Base-by-base conservation (phyloP, 1,140 invertebrate genomes). In the Sinonovacula constricta region DNA sequence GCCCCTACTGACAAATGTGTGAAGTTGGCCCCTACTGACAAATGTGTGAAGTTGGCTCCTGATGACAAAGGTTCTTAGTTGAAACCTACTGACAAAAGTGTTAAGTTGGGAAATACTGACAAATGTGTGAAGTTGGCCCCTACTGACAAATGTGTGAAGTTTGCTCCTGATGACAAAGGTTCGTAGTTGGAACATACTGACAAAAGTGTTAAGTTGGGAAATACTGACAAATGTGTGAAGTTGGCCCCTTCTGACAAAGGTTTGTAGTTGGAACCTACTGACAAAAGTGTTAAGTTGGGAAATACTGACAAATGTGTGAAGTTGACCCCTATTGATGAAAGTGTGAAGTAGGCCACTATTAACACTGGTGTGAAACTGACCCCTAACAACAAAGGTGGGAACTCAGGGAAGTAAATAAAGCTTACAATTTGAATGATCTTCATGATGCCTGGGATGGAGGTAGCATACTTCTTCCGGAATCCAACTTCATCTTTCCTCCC, bases 381-480 rank as follows among this genome's bases (percentile, higher is more conserved):
- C 45, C 10, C 10, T 12, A 49, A 49, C 10, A 12, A 49, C n/a
- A 49, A 49, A 49, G 45, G n/a, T n/a, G n/a, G n/a, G n/a, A n/a
- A n/a, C n/a, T n/a, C n/a, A n/a, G n/a, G n/a, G n/a, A n/a, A n/a
- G n/a, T n/a, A n/a, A n/a, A n/a, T n/a, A n/a, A n/a, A n/a, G 54
- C 71, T 74, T 33, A 74, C 71, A 54, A 74, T 74, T 51, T 74
- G 59, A 22, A 74, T 74, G 7, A 60, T 54, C 56, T 74, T 74
- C 24, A 74, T 15, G 24, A 60, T 60, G 26, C 71, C 71, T 51
- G 53, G 59, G 14, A 74, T 60, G 39, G 71, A 74, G 49, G 65
- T 65, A 22, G 65, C 10, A 34, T 74, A 74, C 24, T 22, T 22
- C 31, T 65, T 74, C 7, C 56, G 34, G 30, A 74, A 74, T 2